These are phyloP conservation scores for Apostichopus japonicus DNA, from an alignment of 35 echinoderm and acorn worm genomes.

Conservation along the genomic window DNA sequence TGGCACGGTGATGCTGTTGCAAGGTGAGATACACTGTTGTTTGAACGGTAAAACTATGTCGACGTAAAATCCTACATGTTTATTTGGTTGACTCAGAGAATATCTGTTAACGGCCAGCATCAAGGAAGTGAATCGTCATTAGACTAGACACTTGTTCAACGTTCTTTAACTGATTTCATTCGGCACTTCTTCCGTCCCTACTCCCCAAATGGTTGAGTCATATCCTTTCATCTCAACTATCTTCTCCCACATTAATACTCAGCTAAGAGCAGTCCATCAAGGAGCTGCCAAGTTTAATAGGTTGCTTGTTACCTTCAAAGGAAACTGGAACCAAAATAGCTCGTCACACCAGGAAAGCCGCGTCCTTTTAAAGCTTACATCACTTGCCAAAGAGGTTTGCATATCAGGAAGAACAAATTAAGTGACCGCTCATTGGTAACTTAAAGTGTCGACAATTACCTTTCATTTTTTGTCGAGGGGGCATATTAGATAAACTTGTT, in stretches of 20 bases:
- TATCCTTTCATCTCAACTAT: neutral
- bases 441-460: too few relatives aligned
- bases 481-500: too few relatives aligned
- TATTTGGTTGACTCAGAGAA: neutral
- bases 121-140: neutral
- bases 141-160: constrained; percentile 6
- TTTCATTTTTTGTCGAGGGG: neutral
- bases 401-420: neutral
- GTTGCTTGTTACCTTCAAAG: constrained; percentile 14
- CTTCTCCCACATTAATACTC: constrained; percentile 9
- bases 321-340: constrained; percentile 14
- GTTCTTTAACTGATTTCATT: constrained; percentile 14
- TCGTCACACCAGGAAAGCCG: constrained; percentile 4
- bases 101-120: neutral
- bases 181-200: constrained; percentile 19
- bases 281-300: constrained; percentile 10
- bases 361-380: neutral
- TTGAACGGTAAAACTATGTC: too few relatives aligned
- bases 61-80: too few relatives aligned
- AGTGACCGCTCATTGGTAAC: too few relatives aligned
- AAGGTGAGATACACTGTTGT: too few relatives aligned
- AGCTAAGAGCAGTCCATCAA: neutral
- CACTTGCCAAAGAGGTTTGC: neutral
- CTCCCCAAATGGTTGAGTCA: constrained; percentile 3
- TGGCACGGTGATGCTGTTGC: too few relatives aligned